Evolutionary conservation across 1,140 invertebrate genomes (phyloP).

Genomic region (Trichoplusia ni): DNA sequence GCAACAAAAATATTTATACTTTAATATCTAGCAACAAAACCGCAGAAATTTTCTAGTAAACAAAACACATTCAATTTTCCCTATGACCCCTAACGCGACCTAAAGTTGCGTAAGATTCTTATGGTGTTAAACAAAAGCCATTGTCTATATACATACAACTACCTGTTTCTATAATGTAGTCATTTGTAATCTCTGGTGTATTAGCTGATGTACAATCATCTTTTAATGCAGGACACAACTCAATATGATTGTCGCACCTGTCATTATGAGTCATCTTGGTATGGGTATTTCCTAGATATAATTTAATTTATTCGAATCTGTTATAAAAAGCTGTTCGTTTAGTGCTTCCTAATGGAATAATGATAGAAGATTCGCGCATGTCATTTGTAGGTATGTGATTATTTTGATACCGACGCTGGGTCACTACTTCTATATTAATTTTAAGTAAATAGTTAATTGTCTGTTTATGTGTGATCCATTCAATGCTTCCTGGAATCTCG

Average conservation of each 20-base stretch:
- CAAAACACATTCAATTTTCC: too few relatives aligned
- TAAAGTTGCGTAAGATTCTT: conserved; percentile 13
- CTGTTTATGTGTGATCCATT: too few relatives aligned
- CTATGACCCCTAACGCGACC: too few relatives aligned
- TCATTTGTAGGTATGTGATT: too few relatives aligned
- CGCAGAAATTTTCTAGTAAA: too few relatives aligned
- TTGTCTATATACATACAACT: not conserved
- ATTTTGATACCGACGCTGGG: too few relatives aligned
- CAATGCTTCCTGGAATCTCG: too few relatives aligned
- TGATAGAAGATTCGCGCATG: too few relatives aligned
- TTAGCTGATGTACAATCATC: not conserved
- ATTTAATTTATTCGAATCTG: not conserved
- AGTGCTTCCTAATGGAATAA: conserved; percentile 2
- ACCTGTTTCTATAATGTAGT: not conserved
- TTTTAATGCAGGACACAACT: not conserved
- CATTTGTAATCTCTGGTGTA: not conserved
- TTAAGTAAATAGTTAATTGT: too few relatives aligned
- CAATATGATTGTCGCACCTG: not conserved
- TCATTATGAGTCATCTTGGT: not conserved
- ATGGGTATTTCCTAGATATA: conserved; percentile 2
- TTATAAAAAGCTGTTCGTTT: not conserved
- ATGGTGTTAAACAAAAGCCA: conserved; percentile 4
- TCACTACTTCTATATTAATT: too few relatives aligned
- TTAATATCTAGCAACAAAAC: too few relatives aligned
- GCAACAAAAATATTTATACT: too few relatives aligned